Evolutionary conservation across 2,113 vertebrate genomes (phyloP).

Genomic region (Anhinga anhinga): DNA sequence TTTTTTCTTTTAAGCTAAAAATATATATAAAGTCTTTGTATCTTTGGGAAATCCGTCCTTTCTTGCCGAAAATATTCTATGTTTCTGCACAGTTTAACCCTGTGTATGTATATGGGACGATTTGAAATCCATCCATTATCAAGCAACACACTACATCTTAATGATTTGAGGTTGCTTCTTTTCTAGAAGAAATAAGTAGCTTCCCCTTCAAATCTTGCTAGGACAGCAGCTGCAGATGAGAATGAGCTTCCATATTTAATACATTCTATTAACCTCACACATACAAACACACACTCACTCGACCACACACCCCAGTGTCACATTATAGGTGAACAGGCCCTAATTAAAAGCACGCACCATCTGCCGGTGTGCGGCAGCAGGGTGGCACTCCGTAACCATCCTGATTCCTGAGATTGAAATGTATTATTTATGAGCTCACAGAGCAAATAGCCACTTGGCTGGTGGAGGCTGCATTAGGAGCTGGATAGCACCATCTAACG

Average conservation of each 20-base stretch:
- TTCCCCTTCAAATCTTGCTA: conserved; percentile 26
- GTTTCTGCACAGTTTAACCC: not conserved
- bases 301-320: not conserved
- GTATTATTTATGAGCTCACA: conserved; percentile 43
- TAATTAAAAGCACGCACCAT: conserved; percentile 61
- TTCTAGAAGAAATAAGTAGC: conserved; percentile 21
- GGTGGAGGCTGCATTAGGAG: not conserved
- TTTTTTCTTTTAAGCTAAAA: not conserved
- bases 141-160: not conserved
- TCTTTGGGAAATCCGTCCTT: not conserved
- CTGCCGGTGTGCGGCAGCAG: conserved; percentile 42
- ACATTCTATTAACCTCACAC: conserved; percentile 59
- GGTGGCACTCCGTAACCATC: conserved; percentile 43
- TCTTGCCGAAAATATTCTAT: not conserved
- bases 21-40: not conserved
- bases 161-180: not conserved
- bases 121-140: not conserved
- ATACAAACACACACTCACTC: not conserved
- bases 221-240: conserved; percentile 51
- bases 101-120: not conserved
- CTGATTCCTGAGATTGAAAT: conserved; percentile 16
- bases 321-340: conserved; percentile 56
- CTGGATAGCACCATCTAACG: conserved; percentile 54
- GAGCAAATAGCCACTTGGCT: not conserved
- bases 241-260: conserved; percentile 58